phyloP scores from a whole-genome alignment of 1,140 invertebrate genomes.

The Argopecten irradians region DNA sequence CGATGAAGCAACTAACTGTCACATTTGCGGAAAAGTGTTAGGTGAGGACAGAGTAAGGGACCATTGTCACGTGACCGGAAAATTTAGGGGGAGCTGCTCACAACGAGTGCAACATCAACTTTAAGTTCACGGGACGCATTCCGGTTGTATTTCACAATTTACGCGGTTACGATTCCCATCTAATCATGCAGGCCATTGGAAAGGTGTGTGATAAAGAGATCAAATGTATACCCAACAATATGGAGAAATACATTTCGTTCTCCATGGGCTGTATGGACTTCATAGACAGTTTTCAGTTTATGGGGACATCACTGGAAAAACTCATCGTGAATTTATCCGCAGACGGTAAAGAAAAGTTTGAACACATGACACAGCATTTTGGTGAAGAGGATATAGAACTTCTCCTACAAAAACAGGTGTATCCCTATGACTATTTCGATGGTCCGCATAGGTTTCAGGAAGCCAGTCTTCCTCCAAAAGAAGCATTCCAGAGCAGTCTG shows the following conservation, averaged over 20 bases:
- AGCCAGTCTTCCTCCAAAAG: background rate
- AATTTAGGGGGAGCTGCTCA: no score
- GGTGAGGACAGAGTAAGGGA: no score
- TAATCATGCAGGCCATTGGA: constrained; percentile 43
- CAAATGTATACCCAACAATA: constrained; percentile 41
- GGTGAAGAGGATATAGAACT: constrained; percentile 15
- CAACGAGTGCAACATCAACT: constrained; percentile 30
- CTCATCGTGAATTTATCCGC: no score
- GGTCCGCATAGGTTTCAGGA: constrained; percentile 1
- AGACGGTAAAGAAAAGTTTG: no score
- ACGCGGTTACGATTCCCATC: constrained; percentile 31
- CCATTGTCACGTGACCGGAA: no score
- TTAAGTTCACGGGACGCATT: constrained; percentile 24
- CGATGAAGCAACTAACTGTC: constrained; percentile 1
- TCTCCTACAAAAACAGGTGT: constrained; percentile 32
- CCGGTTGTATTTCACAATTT: constrained; percentile 38
- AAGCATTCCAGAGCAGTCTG: constrained; percentile 25
- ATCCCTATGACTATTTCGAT: constrained; percentile 41
- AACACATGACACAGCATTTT: constrained; percentile 29
- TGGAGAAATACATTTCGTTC: constrained; percentile 37
- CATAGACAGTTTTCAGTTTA: constrained; percentile 46
- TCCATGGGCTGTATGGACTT: constrained; percentile 33
- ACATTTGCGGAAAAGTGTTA: no score
- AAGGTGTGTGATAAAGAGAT: constrained; percentile 45
- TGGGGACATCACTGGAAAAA: constrained; percentile 43